Evolutionary conservation across 2,797 vertebrate species (phyloP).

Genomic region (Cephalopachus bancanus): DNA sequence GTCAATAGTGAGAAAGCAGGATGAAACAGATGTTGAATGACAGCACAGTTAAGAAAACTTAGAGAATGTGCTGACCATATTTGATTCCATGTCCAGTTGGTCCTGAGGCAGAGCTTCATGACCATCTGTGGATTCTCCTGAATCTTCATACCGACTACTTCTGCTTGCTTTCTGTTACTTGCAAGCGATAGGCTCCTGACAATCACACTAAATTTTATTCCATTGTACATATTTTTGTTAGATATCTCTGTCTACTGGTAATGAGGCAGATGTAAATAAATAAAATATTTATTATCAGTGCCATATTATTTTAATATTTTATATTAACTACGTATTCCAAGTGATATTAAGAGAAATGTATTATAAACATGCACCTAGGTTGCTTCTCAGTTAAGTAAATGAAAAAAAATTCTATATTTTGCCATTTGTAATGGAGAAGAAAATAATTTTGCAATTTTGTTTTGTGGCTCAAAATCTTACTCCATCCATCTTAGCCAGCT

Average conservation of each 20-base stretch:
- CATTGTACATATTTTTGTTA: not conserved
- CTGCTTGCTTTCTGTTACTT: constrained; percentile 10
- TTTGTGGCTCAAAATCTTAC: constrained; percentile 9
- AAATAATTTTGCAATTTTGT: constrained; percentile 16
- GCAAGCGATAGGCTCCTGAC: not conserved
- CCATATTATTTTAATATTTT: constrained; percentile 52
- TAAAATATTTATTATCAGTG: constrained; percentile 62
- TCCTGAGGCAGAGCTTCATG: not conserved
- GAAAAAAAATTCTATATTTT: not conserved
- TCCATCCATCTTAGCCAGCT: not conserved
- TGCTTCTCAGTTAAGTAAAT: not conserved
- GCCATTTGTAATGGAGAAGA: not conserved
- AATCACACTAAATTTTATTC: not conserved
- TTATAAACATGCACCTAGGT: not conserved
- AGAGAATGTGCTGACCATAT: not conserved
- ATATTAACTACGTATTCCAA: constrained; percentile 34
- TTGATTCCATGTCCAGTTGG: not conserved
- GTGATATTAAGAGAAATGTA: not conserved
- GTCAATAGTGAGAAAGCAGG: not conserved
- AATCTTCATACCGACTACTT: not conserved
- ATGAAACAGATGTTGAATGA: not conserved
- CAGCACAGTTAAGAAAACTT: not conserved
- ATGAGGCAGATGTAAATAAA: constrained; percentile 35
- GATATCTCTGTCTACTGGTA: constrained; percentile 9
- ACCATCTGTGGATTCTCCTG: not conserved